Evolutionary conservation across 2,797 vertebrate species (phyloP), one percentile per base, ranked within the genome.

Genomic region (Microcaecilia unicolor): DNA sequence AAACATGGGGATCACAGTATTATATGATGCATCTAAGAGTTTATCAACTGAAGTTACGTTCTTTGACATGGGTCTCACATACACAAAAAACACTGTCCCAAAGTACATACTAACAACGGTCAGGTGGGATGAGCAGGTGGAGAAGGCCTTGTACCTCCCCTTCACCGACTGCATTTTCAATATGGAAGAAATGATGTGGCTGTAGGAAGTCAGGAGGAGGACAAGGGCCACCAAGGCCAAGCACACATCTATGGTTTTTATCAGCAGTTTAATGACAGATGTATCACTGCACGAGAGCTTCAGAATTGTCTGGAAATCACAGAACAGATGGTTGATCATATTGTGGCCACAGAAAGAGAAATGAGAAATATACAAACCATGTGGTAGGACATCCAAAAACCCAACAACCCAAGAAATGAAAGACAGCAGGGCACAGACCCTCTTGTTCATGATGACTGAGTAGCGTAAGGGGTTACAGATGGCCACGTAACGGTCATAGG

Each of bases 391-490:
- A 22, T 44, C 51, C 14, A 55, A 25, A 21, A 66, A 48, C 11
- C 55, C 45, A 10, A 55, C 39, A 14, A 25, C 1, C 1, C 45
- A 66, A 27, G 36, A 71, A 7, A 38, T 33, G 1, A 3, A 4
- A 2, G 38, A 29, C 12, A 56, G 22, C 15, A 41, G 7, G 10
- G 10, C 5, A 4, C 61, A 64, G 5, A 34, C 18, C 5, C 18
- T 24, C 4, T 31, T n/a, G 3, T 37, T 53, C 64, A 64, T 41
- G 20, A 34, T 37, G 15, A 9, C 31, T 22, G 15, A 37, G 2
- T 67, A 63, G 19, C 51, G 33, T 8, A 64, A 55, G 11, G 54
- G 60, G 7, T 27, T 45, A n/a, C 53, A 64, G 6, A 63, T 23
- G 0, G 47, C 37, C 5, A 42, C 25, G n/a, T n/a, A n/a, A n/a